Evolutionary conservation across 2,797 vertebrate genomes (phyloP), one percentile per base, ranked within the genome.

Genomic region (Margarornis squamiger): DNA sequence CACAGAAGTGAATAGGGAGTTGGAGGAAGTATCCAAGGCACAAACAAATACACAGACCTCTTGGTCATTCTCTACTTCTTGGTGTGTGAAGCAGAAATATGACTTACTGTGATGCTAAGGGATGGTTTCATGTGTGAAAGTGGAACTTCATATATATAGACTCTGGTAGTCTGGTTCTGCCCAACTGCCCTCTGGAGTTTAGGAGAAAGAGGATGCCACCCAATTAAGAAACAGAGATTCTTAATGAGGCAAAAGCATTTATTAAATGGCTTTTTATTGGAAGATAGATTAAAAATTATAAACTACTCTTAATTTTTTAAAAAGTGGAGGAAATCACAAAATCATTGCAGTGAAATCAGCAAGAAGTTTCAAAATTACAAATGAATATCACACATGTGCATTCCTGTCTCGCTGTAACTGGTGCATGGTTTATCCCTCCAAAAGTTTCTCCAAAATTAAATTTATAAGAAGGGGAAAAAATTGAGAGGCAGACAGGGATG

Each of bases 381-480:
- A 1, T 54, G 27, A 92, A 27, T n/a, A 82, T 34, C 24, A 29
- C 22, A 57, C 3, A 34, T 6, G 7, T 16, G 15, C 15, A 10
- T 61, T 76, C 58, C 15, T 4, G 1, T 38, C 48, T 74, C 0
- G 0, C 10, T 48, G 22, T 55, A 51, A 12, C 23, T 61, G 27
- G 3, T 1, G 0, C 0, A 1, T 16, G 30, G 27, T 57, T 46
- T 67, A 10, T 26, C 11, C 26, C 27, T 72, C 46, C 43, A 29
- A 75, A 92, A 94, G 8, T 46, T 84, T 30, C 85, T 94, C 63
- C 51, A 75, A 87, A 67, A 86, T 87, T 85, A 91, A 83, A 86
- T 76, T 92, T 82, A 86, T 79, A 70, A 92, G 55, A 55, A 76
- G 19, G 12, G 67, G 43, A 79, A 89, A 74, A 93, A 74, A 88